Evolutionary conservation across 2,113 vertebrate species (phyloP), one percentile per base, ranked within the genome.

Genomic region (Centropristis striata): DNA sequence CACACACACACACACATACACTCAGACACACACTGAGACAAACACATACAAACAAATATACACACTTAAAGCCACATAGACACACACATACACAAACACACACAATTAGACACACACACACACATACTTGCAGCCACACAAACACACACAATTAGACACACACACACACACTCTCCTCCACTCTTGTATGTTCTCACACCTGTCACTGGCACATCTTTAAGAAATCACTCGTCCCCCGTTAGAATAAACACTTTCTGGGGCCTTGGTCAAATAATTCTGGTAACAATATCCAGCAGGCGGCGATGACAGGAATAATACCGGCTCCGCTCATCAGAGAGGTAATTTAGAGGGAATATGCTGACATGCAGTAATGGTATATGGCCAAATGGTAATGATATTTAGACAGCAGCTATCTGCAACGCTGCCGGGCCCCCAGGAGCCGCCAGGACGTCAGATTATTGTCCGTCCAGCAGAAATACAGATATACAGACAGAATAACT

Each of bases 251-350:
- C 83, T 87, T 90, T 83, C 78, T 84, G 81, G 81, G 84, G 90
- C 71, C 88, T 88, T 89, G 81, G 78, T 90, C 86, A 92, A 94
- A 94, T 90, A 92, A 92, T 90, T 86, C 90, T 28, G 84, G 86
- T 90, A 92, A 93, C 81, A 92, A 92, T 86, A 92, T 92, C 86
- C 88, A 65, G 71, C 71, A 50, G 10, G 59, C 67, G 3, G 69
- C 67, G 80, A 84, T 81, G 90, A 93, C 88, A 89, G 84, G 88
- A 85, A 81, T 79, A 88, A 92, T 82, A 92, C 78, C 46, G 36
- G 46, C 75, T 76, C 83, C 47, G 86, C 88, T 89, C 85, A 81
- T 90, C 88, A 89, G 78, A 85, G 71, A 67, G 84, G 72, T 90
- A 73, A 89, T 88, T 89, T 87, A 53, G 58, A 58, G 4, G 2